Conservation (phyloP, 64 coral and sea anemone species). For the Porites lutea region DNA sequence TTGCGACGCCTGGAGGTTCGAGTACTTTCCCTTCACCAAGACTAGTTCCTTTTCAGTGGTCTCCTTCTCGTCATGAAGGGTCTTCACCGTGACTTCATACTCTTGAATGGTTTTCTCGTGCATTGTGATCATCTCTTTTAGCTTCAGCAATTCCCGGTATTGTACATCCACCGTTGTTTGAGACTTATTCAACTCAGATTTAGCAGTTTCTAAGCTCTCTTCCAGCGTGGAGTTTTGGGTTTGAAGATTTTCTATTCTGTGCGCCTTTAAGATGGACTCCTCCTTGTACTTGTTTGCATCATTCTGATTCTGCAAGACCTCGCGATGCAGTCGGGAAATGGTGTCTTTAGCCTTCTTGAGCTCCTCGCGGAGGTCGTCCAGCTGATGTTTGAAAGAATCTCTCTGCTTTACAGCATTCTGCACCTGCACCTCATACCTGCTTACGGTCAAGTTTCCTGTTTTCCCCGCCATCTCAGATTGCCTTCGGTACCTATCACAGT, state of each 20-base stretch:
- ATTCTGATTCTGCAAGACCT: conserved; percentile 63
- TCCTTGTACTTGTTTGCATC: conserved; percentile 69
- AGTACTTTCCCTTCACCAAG: conserved; percentile 36
- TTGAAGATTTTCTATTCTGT: conserved; percentile 60
- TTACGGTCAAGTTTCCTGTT: conserved; percentile 73
- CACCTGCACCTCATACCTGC: conserved; percentile 82
- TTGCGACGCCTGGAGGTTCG: conserved; percentile 34
- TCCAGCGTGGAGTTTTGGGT: conserved; percentile 39
- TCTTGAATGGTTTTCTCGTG: conserved; percentile 62
- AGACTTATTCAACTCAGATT: conserved; percentile 34
- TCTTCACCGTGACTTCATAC: conserved; percentile 37
- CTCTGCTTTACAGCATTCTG: conserved; percentile 68
- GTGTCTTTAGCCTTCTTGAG: conserved; percentile 59
- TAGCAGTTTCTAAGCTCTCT: conserved; percentile 57
- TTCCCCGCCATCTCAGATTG: conserved; percentile 68
- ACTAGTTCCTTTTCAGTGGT: conserved; percentile 49
- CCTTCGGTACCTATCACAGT: conserved; percentile 78
- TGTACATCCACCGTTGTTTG: conserved; percentile 61
- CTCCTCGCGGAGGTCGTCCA: conserved; percentile 64
- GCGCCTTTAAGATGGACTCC: conserved; percentile 60
- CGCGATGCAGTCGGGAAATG: conserved; percentile 55
- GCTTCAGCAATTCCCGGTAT: conserved; percentile 20
- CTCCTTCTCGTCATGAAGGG: conserved; percentile 36
- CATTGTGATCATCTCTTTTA: conserved; percentile 52
- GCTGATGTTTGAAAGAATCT: conserved; percentile 64